A percentile compares a stretch with the other conserved stretches of the same genome.
Evolutionary conservation across 2,113 vertebrate species (phyloP).

Genomic region (Diglossa brunneiventris): DNA sequence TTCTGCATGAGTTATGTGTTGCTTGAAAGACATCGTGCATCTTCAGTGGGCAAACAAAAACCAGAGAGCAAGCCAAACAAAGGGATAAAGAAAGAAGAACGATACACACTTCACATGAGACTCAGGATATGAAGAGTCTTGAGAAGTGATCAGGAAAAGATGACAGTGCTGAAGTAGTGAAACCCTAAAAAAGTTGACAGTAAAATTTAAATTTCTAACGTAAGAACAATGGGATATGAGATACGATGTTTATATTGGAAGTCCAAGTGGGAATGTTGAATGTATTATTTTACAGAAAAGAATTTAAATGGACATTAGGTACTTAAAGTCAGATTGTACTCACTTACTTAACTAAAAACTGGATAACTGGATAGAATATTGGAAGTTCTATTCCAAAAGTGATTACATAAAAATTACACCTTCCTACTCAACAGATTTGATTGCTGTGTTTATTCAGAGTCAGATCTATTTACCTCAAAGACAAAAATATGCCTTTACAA

Average conservation of each 20-base stretch:
- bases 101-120: background rate
- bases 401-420: conserved; percentile 47
- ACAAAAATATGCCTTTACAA: conserved; percentile 25
- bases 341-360: background rate
- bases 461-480: conserved; percentile 25
- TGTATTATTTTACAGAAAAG: background rate
- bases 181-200: background rate
- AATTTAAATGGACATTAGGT: background rate
- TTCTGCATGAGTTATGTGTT: fast-evolving
- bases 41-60: background rate
- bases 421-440: conserved; percentile 57
- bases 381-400: conserved; percentile 18
- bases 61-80: background rate
- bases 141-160: background rate
- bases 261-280: background rate
- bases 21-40: background rate
- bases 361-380: background rate
- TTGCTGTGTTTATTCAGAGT: conserved; percentile 17
- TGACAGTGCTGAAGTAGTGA: background rate
- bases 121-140: background rate
- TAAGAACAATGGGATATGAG: background rate
- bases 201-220: background rate
- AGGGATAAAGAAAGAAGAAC: background rate
- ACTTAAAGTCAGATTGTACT: background rate
- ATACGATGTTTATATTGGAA: background rate